Base-by-base conservation (phyloP, 2,113 vertebrate species). In the Bostrychus sinensis region DNA sequence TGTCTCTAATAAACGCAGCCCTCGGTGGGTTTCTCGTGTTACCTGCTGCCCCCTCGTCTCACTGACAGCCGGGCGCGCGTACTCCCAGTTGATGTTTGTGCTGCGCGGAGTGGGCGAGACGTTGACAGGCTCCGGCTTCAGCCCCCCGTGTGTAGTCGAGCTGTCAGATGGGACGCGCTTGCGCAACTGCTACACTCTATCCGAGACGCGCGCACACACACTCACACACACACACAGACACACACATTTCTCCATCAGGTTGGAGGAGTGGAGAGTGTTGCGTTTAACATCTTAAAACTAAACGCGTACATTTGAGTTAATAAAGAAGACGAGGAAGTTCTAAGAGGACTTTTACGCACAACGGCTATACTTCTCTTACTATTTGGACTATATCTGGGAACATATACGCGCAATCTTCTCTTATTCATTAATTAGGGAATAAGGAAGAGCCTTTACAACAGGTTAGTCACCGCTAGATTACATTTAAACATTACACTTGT, bases 141-240 rank as follows among this genome's bases (percentile, higher is more conserved):
- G 13, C 63, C 58, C 63, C 58, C 51, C 8, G 19, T 48, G 53
- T 8, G 59, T 4, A 56, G 30, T 19, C 17, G 10, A 30, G 58
- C 70, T 75, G 64, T 70, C 75, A 57, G 43, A 19, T 5, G 36
- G 9, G 11, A 36, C 51, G 78, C 86, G 84, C 84, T 14, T 86
- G 86, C 86, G 84, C 80, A 81, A 65, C 72, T 39, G 56, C 46
- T 23, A 34, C 42, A 26, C 65, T 20, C 51, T 5, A 30, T 12
- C 54, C 7, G 9, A 10, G 57, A 30, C 26, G 19, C 22, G n/a
- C 45, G 30, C 53, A 56, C 7, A 16, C 17, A n/a, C n/a, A n/a
- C n/a, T n/a, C n/a, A n/a, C n/a, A n/a, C n/a, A n/a, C n/a, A n/a
- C n/a, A n/a, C n/a, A n/a, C n/a, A n/a, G n/a, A n/a, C n/a, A n/a